Conservation (phyloP, 2,113 vertebrate genomes). For the Phyllostomus hastatus region DNA sequence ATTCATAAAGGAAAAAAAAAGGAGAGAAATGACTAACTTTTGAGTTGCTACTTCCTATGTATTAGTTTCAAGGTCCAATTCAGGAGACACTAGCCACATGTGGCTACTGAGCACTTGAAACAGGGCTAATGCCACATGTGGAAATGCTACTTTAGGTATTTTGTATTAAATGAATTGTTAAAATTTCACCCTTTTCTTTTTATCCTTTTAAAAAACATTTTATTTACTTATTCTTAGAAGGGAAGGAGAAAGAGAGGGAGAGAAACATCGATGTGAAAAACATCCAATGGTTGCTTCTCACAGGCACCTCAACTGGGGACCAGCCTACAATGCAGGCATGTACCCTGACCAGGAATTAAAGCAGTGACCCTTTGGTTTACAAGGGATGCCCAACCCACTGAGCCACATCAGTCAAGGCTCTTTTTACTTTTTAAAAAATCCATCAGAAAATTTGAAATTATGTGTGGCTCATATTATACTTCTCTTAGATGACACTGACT, state of each 20-base stretch:
- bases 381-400: too few species aligned
- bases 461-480: neutral
- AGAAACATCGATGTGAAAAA: too few species aligned
- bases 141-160: neutral
- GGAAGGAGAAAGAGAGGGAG: too few species aligned
- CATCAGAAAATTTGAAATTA: neutral
- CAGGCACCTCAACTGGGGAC: too few species aligned
- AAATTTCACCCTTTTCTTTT: neutral
- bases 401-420: too few species aligned
- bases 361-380: too few species aligned
- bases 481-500: neutral
- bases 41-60: neutral
- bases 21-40: neutral
- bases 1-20: slow-evolving; percentile 9
- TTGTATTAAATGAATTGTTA: neutral
- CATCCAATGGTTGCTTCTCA: too few species aligned
- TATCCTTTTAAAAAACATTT: too few species aligned
- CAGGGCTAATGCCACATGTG: neutral
- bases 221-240: too few species aligned
- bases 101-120: neutral
- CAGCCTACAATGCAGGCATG: too few species aligned
- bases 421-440: neutral
- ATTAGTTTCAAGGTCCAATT: neutral
- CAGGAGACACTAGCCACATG: neutral
- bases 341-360: too few species aligned